phyloP scores from a whole-genome alignment of 2,113 vertebrate genomes.

The Coreoperca whiteheadi region DNA sequence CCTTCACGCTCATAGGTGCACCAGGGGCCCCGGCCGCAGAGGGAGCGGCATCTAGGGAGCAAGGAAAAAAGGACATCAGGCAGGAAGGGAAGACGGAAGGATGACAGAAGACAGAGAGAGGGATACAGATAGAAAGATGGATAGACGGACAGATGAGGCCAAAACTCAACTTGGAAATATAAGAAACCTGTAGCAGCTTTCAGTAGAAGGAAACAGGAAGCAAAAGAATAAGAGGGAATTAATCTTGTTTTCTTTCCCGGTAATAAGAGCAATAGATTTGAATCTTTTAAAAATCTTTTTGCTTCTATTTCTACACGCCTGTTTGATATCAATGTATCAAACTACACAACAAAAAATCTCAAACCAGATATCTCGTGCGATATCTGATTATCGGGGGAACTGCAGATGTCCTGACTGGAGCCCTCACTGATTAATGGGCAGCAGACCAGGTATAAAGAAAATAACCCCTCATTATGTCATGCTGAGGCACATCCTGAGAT shows the following conservation, averaged over 20 bases:
- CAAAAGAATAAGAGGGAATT: background rate
- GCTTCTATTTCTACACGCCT: no score
- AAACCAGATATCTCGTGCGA: background rate
- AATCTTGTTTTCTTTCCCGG: no score
- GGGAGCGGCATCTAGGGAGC: slow-evolving; percentile 87
- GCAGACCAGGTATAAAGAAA: background rate
- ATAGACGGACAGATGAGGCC: background rate
- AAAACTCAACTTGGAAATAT: background rate
- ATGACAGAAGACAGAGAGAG: background rate
- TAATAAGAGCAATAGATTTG: background rate
- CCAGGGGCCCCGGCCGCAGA: slow-evolving; percentile 89
- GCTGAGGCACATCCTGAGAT: background rate
- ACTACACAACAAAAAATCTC: background rate
- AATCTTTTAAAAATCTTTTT: no score
- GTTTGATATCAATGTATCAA: background rate
- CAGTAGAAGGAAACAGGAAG: no score
- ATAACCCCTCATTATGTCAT: background rate
- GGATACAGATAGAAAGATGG: background rate
- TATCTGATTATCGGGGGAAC: background rate
- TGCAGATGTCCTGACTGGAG: background rate
- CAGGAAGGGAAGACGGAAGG: background rate
- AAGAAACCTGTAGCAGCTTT: no score
- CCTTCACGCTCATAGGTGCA: slow-evolving; percentile 93
- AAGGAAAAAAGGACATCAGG: background rate
- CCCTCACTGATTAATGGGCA: background rate